Base-by-base conservation (phyloP, 2,888 invertebrate genomes). In the Tetranychus piercei region DNA sequence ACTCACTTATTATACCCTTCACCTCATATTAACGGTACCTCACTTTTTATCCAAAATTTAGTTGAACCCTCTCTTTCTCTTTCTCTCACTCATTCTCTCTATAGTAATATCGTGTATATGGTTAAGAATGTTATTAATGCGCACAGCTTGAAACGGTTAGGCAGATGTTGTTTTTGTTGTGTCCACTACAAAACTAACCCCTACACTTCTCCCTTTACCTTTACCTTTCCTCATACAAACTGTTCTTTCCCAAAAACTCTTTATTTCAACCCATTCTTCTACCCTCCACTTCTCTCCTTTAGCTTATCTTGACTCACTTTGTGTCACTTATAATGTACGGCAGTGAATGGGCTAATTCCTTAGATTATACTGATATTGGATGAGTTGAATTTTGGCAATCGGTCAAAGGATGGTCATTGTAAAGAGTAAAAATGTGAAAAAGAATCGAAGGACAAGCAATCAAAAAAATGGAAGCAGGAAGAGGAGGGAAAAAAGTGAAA, bases 11-110 rank as follows among this genome's bases (percentile, higher is more conserved):
- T 55, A 1, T 55, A 55, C 55, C 55, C 55, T 55, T 55, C 55
- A 55, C 55, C 55, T 55, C 55, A 55, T 55, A 55, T 55, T 55
- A 55, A 55, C 55, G 55, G 55, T 55, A 55, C 55, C 55, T 55
- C 55, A 55, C 55, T 55, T 55, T 55, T 55, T 55, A 55, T 55
- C 55, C 55, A 55, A 55, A 55, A 55, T 15, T 55, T 45, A 15
- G 45, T 11, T 15, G 15, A 9, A 55, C 9, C 55, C 55, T 55
- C 55, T 55, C 15, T 45, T 5, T 5, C 1, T 45, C 45, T 45
- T 7, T 45, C 45, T 45, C 55, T 15, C 55, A 15, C 55, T 15
- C 55, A 15, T 7, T 55, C 55, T 55, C 55, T 15, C 15, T 7
- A 55, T 55, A 15, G 7, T 55, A 15, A 55, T 55, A 55, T 55